Percentiles rank a stretch among this genome's conserved stretches.
These are phyloP conservation scores for Ectemnius lituratus DNA, from an alignment of 2,888 invertebrate genomes.

Conservation along the genomic window DNA sequence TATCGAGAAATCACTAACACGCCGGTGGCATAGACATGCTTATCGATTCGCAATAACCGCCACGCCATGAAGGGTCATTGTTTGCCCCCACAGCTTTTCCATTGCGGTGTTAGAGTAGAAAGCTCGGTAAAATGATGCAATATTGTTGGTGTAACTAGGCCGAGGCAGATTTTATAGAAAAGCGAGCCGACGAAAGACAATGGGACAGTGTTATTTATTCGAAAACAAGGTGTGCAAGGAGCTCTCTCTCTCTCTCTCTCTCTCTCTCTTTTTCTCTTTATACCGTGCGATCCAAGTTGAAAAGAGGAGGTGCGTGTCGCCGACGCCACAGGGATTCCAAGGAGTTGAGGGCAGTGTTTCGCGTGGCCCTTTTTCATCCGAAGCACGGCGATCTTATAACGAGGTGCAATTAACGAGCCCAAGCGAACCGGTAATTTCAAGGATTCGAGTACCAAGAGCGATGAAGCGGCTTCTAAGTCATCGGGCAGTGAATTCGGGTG, in stretches of 20 bases:
- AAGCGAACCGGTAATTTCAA: slow-evolving; percentile 60
- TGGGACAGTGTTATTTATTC: slow-evolving; percentile 1
- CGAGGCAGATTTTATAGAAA: neutral
- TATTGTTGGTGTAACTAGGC: neutral
- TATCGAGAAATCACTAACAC: neutral
- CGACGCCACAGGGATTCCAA: slow-evolving; percentile 3
- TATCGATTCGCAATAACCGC: slow-evolving; percentile 5
- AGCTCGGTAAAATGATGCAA: neutral
- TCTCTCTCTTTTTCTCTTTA: no score
- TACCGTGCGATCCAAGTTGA: neutral
- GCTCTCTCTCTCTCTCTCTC: neutral
- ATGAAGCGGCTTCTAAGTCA: slow-evolving; percentile 52
- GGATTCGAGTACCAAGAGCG: slow-evolving; percentile 45
- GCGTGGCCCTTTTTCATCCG: slow-evolving; percentile 26
- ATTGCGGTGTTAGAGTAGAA: neutral
- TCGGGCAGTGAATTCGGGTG: slow-evolving; percentile 38
- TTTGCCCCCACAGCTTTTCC: no score
- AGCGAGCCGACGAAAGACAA: neutral
- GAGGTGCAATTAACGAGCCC: slow-evolving; percentile 63
- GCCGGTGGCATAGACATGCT: neutral
- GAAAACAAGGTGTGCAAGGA: neutral
- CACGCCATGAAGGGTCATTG: neutral
- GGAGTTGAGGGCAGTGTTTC: neutral
- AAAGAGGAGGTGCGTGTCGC: slow-evolving; percentile 17
- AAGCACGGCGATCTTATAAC: slow-evolving; percentile 54